phyloP scores from a whole-genome alignment of 1,140 invertebrate genomes.

The Panulirus ornatus region DNA sequence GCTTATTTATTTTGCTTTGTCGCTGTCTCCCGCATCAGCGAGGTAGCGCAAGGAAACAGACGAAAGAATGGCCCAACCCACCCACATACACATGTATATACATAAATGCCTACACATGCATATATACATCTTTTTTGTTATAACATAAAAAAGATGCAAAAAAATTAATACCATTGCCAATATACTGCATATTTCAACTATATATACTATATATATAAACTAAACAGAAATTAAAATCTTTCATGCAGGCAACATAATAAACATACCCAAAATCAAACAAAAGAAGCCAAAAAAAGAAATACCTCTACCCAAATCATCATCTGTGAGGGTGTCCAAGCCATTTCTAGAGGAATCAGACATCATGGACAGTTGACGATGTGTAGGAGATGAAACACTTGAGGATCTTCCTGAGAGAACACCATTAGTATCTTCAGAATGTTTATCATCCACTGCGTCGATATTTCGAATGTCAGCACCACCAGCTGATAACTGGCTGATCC shows the following conservation, averaged over 20 bases:
- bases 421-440: conserved; percentile 73
- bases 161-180: too few relatives aligned
- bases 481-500: conserved; percentile 89
- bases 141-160: too few relatives aligned
- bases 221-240: neutral
- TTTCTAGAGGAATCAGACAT: conserved; percentile 71
- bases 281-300: conserved; percentile 62
- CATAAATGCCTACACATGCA: too few relatives aligned
- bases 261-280: conserved; percentile 34
- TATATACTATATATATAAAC: too few relatives aligned
- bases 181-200: too few relatives aligned
- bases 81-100: too few relatives aligned
- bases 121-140: too few relatives aligned
- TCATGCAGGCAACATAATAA: conserved; percentile 46
- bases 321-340: conserved; percentile 73
- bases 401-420: conserved; percentile 73
- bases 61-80: too few relatives aligned
- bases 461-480: conserved; percentile 77
- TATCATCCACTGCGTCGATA: conserved; percentile 82
- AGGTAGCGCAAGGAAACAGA: too few relatives aligned
- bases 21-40: too few relatives aligned
- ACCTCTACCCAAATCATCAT: conserved; percentile 75
- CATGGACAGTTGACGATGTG: conserved; percentile 69
- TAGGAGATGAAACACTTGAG: conserved; percentile 74
- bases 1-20: too few relatives aligned